Base-by-base conservation (phyloP, 2,888 invertebrate species). In the Sesia apiformis region DNA sequence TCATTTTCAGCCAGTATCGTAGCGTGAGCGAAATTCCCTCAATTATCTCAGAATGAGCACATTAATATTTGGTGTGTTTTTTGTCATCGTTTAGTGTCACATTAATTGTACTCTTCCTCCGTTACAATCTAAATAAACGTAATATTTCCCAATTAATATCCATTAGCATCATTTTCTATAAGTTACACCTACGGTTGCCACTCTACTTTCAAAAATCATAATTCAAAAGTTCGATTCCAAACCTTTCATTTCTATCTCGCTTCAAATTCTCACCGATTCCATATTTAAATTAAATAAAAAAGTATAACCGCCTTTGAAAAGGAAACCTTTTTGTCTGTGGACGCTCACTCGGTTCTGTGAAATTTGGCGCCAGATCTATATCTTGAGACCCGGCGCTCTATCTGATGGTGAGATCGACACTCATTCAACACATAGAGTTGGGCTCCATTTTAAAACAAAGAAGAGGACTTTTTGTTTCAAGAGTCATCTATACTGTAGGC, bases 291-390 rank as follows among this genome's bases (percentile, higher is more conserved):
- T 5, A 39, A 51, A 38, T 43, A 55, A 43, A 49, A 54, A 53
- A 40, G 23, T 23, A 49, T 56, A 53, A 42, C 46, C 57, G 53
- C 61, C 58, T 69, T 73, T 67, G 61, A 72, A 69, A 62, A 57
- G 59, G 58, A 55, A 53, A 54, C 50, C 63, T 60, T 67, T 71
- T 66, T 65, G 58, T 59, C 59, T 64, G 62, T 66, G 51, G 59
- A 60, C 58, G 58, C 63, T 59, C 59, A 67, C 65, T 73, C 58
- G 63, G 72, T 69, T 84, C 85, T 81, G 82, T 86, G 82, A 86
- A 84, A 81, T 85, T 86, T 83, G 85, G 86, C 84, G 84, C 84
- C 84, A 79, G 86, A 85, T 84, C 63, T 52, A 63, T 79, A 86
- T 84, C 85, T 67, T 62, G 64, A 60, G 60, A 60, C 50, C 38